Base-by-base conservation (phyloP, 2,797 vertebrate species). In the Sebastes cheni region DNA sequence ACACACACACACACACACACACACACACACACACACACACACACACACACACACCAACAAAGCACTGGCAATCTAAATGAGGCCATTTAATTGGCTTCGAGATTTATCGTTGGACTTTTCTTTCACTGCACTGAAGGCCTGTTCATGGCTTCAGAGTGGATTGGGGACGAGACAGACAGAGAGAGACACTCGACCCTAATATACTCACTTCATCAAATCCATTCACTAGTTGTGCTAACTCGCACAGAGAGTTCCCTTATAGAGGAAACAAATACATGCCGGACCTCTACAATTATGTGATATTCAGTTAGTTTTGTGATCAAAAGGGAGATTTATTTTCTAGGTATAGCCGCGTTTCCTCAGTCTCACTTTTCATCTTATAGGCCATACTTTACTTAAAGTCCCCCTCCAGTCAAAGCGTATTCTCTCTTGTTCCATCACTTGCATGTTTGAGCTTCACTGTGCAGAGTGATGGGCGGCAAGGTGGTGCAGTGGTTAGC, bases 31-130 rank as follows among this genome's bases (percentile, higher is more conserved):
- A 5, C 3, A 27, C 67, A 65, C 30, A 36, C 46, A 65, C 50
- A 6, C 4, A 29, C 68, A 65, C 4, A 36, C 30, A 65, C 50
- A 6, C 4, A 29, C 68, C 20, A 14, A 78, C 72, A 82, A 72
- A 85, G 81, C 61, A 30, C 66, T 68, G 72, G 29, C 67, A 65
- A 58, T 39, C 79, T 80, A 86, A 87, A 86, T 72, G 74, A 83
- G 80, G 69, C 73, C 34, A 12, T 68, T 66, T 85, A 77, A 89
- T 83, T 86, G 79, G 73, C 52, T 81, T 76, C 13, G 13, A 79
- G 59, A 67, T 56, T 82, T 74, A 69, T 60, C 25, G 69, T 42
- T 4, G 1, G 16, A 32, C 65, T 67, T 77, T 60, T 77, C 64
- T 71, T 75, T 54, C 14, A 7, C 27, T 8, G 29, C 9, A 66